phyloP scores from a whole-genome alignment of 2,888 invertebrate species.

The Pharmacophagus antenor region DNA sequence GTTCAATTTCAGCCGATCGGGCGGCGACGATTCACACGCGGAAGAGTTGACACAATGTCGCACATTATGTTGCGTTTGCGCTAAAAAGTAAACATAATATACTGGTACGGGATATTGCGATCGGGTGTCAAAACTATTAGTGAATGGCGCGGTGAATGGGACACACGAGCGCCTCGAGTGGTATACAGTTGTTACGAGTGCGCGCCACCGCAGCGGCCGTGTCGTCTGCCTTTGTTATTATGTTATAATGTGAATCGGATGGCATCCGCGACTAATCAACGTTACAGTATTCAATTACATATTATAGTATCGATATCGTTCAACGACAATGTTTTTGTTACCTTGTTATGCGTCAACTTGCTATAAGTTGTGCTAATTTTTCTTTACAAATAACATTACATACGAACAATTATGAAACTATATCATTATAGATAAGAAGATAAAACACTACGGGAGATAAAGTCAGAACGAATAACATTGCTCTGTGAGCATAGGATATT shows the following conservation, averaged over 20 bases:
- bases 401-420: too few relatives aligned
- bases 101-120: slow-evolving; percentile 70
- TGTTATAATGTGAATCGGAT: slow-evolving; percentile 26
- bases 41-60: slow-evolving; percentile 38
- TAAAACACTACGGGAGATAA: too few relatives aligned
- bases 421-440: too few relatives aligned
- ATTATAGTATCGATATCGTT: slow-evolving; percentile 19
- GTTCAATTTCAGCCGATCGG: slow-evolving; percentile 13
- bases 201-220: slow-evolving; percentile 33
- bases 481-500: too few relatives aligned
- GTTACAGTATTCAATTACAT: slow-evolving; percentile 15
- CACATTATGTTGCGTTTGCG: slow-evolving; percentile 59
- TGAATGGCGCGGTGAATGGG: slow-evolving; percentile 49
- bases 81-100: slow-evolving; percentile 73
- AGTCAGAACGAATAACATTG: too few relatives aligned
- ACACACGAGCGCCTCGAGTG: slow-evolving; percentile 33
- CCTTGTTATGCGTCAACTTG: not conserved
- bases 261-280: slow-evolving; percentile 5
- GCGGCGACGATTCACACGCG: slow-evolving; percentile 34
- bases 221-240: slow-evolving; percentile 32
- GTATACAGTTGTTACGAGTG: slow-evolving; percentile 27
- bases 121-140: slow-evolving; percentile 72
- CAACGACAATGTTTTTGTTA: slow-evolving; percentile 8
- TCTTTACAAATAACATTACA: too few relatives aligned
- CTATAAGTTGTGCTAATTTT: not conserved